Conservation (phyloP, 2,888 invertebrate genomes). For the Trichogramma evanescens region DNA sequence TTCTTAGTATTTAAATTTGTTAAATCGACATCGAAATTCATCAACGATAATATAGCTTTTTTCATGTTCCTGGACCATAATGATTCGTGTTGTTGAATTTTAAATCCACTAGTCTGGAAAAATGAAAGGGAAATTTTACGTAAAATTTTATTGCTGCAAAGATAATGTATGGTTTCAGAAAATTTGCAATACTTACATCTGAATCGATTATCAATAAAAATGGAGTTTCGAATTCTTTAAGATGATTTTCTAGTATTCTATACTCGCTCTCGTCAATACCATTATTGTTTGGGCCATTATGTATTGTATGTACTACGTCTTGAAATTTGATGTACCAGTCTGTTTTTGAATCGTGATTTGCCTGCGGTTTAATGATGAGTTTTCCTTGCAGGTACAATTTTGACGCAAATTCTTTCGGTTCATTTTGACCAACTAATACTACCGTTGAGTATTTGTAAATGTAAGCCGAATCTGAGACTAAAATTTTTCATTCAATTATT, state of each 20-base stretch:
- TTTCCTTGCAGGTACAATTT: slow-evolving; percentile 39
- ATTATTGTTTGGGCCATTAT: slow-evolving; percentile 34
- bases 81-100: slow-evolving; percentile 34
- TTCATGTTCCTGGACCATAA: slow-evolving; percentile 46
- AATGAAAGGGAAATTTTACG: no score
- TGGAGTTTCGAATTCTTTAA: slow-evolving; percentile 27
- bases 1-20: slow-evolving; percentile 27
- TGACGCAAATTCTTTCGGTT: slow-evolving; percentile 39
- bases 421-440: slow-evolving; percentile 40
- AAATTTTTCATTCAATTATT: no score
- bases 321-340: slow-evolving; percentile 34
- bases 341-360: slow-evolving; percentile 21
- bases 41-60: slow-evolving; percentile 43
- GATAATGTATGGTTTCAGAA: no score
- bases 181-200: slow-evolving; percentile 1
- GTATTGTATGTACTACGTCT: slow-evolving; percentile 37
- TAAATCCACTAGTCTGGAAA: slow-evolving; percentile 27
- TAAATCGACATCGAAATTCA: slow-evolving; percentile 42
- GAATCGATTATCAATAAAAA: slow-evolving; percentile 26
- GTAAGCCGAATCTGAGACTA: slow-evolving; percentile 9
- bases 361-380: slow-evolving; percentile 34
- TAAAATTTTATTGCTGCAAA: no score
- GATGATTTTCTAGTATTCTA: slow-evolving; percentile 24
- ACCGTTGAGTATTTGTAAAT: slow-evolving; percentile 44
- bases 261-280: slow-evolving; percentile 15